Conservation (phyloP, 2,888 invertebrate species). For the Drosophila monieri region DNA sequence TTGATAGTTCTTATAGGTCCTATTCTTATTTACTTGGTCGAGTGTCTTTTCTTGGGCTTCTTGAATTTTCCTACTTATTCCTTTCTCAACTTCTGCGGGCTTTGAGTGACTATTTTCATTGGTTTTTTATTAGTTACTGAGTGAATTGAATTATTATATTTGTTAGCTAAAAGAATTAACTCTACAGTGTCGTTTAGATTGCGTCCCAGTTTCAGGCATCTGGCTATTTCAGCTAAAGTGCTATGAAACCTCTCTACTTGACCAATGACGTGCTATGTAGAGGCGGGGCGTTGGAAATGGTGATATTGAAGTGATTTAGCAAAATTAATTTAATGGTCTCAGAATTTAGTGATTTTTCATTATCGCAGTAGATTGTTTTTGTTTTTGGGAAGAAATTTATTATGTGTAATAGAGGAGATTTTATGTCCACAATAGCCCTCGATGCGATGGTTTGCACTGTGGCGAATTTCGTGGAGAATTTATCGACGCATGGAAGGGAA, state of each 20-base stretch:
- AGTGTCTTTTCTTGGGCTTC: slow-evolving; percentile 2
- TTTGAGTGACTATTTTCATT: neutral
- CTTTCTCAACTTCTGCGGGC: neutral
- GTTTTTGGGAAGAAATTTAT: neutral
- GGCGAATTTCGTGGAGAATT: slow-evolving; percentile 31
- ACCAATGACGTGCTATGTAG: slow-evolving; percentile 9
- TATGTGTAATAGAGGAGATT: neutral
- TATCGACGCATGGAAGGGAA: neutral
- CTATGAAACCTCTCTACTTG: slow-evolving; percentile 6
- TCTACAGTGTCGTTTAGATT: neutral
- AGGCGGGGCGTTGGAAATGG: too few relatives aligned
- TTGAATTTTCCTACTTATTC: neutral
- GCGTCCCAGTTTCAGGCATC: neutral
- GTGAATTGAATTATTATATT: slow-evolving; percentile 6
- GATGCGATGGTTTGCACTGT: slow-evolving; percentile 2
- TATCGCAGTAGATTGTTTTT: slow-evolving; percentile 1
- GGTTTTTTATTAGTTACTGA: slow-evolving; percentile 3
- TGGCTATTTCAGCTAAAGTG: slow-evolving; percentile 3
- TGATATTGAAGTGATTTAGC: neutral
- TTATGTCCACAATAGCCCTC: neutral
- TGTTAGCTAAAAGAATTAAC: too few relatives aligned
- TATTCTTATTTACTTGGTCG: too few relatives aligned
- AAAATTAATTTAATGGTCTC: neutral
- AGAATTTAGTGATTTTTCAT: neutral
- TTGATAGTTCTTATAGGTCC: neutral